Base-by-base conservation (phyloP, 2,888 invertebrate genomes). In the Thysanoteuthis rhombus region DNA sequence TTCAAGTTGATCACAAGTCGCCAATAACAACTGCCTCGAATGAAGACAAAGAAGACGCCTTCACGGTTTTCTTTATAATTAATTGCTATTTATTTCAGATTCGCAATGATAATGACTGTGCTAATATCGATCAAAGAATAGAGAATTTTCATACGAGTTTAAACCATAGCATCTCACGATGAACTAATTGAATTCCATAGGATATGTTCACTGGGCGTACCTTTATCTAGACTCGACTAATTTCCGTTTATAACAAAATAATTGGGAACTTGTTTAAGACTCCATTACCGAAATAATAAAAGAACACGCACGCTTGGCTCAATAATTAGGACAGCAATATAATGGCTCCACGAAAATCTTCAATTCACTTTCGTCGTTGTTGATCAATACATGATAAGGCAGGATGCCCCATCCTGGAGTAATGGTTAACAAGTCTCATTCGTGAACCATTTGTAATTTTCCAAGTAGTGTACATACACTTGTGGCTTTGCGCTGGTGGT, bases 231-330 rank as follows among this genome's bases (percentile, higher is more conserved):
- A 75, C n/a, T n/a, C 36, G 16, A n/a, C n/a, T 75, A n/a, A 75
- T 75, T 75, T 75, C 75, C 75, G 75, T 75, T 75, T n/a, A 75
- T 75, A n/a, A 75, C n/a, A 75, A n/a, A n/a, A 75, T 75, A n/a
- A n/a, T n/a, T n/a, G n/a, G n/a, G 36, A 75, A 75, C 75, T n/a
- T 10, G 75, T n/a, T 75, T 36, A n/a, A 36, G 75, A n/a, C n/a
- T 75, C n/a, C n/a, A 75, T 75, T 75, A 75, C 19, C 25, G 12
- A 75, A 75, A 75, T 75, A 16, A 75, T 75, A 16, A 75, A 75
- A 75, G 19, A 36, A 75, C 12, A 36, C 12, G 12, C 0, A 5
- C n/a, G 16, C 16, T n/a, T 75, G 12, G 4, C n/a, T 75, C 12
- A 75, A 25, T n/a, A 36, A 75, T 75, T n/a, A n/a, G 4, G 16